phyloP scores from a whole-genome alignment of 2,797 vertebrate genomes.

The Xyrichtys novacula region DNA sequence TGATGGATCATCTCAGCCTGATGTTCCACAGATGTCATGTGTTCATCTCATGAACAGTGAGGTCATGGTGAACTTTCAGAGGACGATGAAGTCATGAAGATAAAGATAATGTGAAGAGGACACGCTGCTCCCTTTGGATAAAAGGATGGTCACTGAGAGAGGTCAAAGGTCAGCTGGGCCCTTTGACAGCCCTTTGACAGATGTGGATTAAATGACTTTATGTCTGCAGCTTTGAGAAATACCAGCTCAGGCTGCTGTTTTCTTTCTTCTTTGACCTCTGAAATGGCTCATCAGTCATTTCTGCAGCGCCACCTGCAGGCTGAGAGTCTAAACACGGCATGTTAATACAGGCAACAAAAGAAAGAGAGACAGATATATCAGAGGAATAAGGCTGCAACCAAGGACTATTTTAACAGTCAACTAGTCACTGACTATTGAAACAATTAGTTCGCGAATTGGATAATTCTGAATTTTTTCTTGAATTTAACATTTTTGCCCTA shows the following conservation, averaged over 20 bases:
- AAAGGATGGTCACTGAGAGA: neutral
- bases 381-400: too few relatives aligned
- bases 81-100: neutral
- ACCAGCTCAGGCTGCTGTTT: neutral
- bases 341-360: too few relatives aligned
- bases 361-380: too few relatives aligned
- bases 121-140: neutral
- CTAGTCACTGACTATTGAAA: too few relatives aligned
- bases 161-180: conserved; percentile 10
- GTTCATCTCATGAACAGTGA: conserved; percentile 7
- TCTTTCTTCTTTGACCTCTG: too few relatives aligned
- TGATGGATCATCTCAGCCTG: conserved; percentile 4
- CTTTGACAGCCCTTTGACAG: neutral
- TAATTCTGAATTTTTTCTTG: too few relatives aligned
- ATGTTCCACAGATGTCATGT: conserved; percentile 7
- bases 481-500: too few relatives aligned
- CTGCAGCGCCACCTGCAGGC: neutral
- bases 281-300: neutral
- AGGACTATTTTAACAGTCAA: too few relatives aligned
- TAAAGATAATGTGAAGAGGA: neutral
- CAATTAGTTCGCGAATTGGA: too few relatives aligned
- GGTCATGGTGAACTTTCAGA: conserved; percentile 8
- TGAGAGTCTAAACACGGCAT: neutral
- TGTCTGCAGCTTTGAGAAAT: neutral
- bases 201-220: neutral